Percentiles rank a stretch among this genome's conserved stretches.
phyloP scores from a whole-genome alignment of 2,797 vertebrate genomes.

The Enoplosus armatus region DNA sequence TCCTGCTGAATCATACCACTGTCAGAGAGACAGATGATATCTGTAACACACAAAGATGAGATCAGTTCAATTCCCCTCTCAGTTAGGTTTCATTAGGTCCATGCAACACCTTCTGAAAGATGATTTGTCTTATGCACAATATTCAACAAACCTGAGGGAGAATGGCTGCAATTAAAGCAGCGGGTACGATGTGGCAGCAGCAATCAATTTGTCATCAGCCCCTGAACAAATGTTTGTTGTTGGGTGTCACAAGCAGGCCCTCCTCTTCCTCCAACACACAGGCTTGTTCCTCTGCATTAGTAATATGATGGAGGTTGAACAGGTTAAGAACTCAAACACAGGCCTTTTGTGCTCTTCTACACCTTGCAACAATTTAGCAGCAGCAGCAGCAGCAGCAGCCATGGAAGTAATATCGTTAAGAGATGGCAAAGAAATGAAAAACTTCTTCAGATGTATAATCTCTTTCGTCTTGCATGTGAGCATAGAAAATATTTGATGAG shows the following conservation, averaged over 20 bases:
- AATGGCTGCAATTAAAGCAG: constrained; percentile 38
- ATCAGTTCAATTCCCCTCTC: constrained; percentile 52
- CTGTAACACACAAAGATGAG: constrained; percentile 42
- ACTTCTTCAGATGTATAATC: neutral
- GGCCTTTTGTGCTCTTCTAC: no score
- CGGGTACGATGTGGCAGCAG: constrained; percentile 20
- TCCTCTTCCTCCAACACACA: neutral
- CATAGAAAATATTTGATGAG: constrained; percentile 1
- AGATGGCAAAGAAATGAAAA: constrained; percentile 7
- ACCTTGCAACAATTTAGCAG: neutral
- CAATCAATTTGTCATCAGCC: constrained; percentile 34
- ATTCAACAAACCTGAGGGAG: constrained; percentile 33
- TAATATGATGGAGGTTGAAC: neutral
- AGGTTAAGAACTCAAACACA: neutral
- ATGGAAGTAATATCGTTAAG: neutral
- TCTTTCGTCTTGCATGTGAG: neutral
- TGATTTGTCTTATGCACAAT: constrained; percentile 45
- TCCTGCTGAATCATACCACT: constrained; percentile 52
- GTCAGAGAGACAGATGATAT: constrained; percentile 64
- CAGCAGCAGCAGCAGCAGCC: neutral
- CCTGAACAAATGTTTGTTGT: neutral
- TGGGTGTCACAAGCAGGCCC: neutral
- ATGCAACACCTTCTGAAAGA: constrained; percentile 35
- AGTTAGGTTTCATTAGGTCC: constrained; percentile 64
- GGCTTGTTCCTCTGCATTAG: neutral